Base-by-base conservation (phyloP, 2,888 invertebrate species). In the Cylindroiulus punctatus region DNA sequence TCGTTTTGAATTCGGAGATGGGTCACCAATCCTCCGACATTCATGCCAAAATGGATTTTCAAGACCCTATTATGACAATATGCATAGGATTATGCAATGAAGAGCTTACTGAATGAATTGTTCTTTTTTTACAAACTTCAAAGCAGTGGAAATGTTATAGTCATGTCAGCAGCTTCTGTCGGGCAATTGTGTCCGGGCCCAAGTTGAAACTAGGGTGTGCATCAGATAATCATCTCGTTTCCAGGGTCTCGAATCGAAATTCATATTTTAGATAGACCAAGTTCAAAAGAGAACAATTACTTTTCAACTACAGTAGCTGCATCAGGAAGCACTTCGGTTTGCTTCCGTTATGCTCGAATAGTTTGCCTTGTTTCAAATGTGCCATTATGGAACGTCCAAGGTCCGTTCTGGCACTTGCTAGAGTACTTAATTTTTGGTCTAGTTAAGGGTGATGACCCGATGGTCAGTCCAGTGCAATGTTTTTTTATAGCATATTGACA, bases 211-310 rank as follows among this genome's bases (percentile, higher is more conserved):
- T 12, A 76, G 76, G 12, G 8, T 76, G 76, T 76, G 76, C 76
- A 76, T 76, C 76, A 76, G 76, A 76, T 76, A 76, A 76, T 76
- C 76, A 76, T 76, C 76, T 26, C 30, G 26, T 26, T 30, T 76
- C 76, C 76, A 76, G 76, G 76, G 76, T 76, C 76, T 76, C 76
- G 76, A 76, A 76, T 76, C 30, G 76, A 76, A 76, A 76, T 76
- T 76, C 76, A 76, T 76, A 26, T 76, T 76, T 30, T 30, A 76
- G n/a, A 52, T 52, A 52, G 52, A 17, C 30, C 10, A 26, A 30
- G 12, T 76, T 76, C 12, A 76, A 30, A 76, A 26, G 76, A 76
- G 5, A 30, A 76, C 8, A 76, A 30, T 26, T 65, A 76, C 30
- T 30, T 30, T 76, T 76, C 76, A 17, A 76, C 30, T 76, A 30